Evolutionary conservation across 1,140 invertebrate genomes (phyloP), one percentile per base, ranked within the genome.

Genomic region (Drosophila neocordata): DNA sequence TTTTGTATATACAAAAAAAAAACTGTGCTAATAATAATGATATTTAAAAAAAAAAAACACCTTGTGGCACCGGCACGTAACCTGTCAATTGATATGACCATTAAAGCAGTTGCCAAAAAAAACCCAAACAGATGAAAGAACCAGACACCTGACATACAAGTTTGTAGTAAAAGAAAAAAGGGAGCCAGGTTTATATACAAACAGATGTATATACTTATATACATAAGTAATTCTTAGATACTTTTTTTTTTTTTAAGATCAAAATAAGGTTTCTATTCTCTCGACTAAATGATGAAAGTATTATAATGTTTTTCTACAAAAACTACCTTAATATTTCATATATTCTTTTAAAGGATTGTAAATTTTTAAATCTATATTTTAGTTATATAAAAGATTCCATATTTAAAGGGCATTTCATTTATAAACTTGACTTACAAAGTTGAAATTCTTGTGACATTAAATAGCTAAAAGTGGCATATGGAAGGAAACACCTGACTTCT

Each of bases 11-110:
- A n/a, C n/a, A n/a, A n/a, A n/a, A 1, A 55, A 55, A 20, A 61
- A 70, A 66, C 55, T 55, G 69, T 73, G 78, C 70, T 81, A 81
- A 81, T 81, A 81, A 81, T 69, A 81, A 2, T 31, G 73, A 8
- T 44, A 44, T 18, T 8, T 18, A 18, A 20, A 48, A 11, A 11
- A 48, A 20, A 20, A 48, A 20, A 73, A 60, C 81, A 31, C 78
- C 78, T 81, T 81, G 73, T 48, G 65, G 51, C 62, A 64, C 64
- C 67, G 57, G 73, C 63, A 41, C 74, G 57, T 74, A 75, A 75
- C 53, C 58, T 59, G 62, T 48, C 61, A 67, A 74, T 74, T 74
- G 64, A 61, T 57, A 61, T 62, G 73, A 56, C 71, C 64, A 44
- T 31, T 31, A 65, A 68, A 64, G 65, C 73, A 64, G 72, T 67